Evolutionary conservation across 2,113 vertebrate genomes (phyloP), one percentile per base, ranked within the genome.

Genomic region (Alces alces): DNA sequence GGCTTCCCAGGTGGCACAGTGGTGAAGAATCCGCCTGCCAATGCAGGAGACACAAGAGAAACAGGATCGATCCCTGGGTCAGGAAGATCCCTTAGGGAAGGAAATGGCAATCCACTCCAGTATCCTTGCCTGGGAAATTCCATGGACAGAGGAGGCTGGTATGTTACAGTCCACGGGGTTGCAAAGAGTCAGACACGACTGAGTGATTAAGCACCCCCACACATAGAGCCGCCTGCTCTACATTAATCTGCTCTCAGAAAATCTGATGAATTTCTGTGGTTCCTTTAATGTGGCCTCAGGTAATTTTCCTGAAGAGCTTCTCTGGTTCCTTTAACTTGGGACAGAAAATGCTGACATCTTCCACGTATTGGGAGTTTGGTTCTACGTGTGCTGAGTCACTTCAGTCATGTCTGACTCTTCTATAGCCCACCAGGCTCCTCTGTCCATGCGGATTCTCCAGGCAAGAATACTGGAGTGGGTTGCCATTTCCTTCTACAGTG

Each of bases 91-190:
- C 36, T 21, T 36, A 7, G 36, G 43, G 70, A 43, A 43, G 21
- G 36, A 25, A 36, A 73, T 43, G 36, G 70, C 36, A 39, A 13
- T 36, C 21, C 21, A 25, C 21, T 73, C 36, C 36, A 7, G 66
- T 73, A 39, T 25, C 17, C 66, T 73, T 39, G 21, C n/a, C 66
- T 39, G 36, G 66, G 36, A 13, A 39, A 39, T 23, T 7, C 66
- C 66, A 39, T 39, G 66, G 36, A 73, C 36, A 73, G 66, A 73
- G 36, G 66, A 39, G 2, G 36, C 66, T 73, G 36, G 66, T 39
- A 1, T 36, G 66, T 21, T 43, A 7, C 21, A 73, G 70, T 43
- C 21, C 21, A 43, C 0, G 0, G 66, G 23, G 36, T 43, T 0
- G 0, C 11, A 73, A 70, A 70, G 70, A 73, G 70, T 39, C n/a